Evolutionary conservation across 2,113 vertebrate species (phyloP), one percentile per base, ranked within the genome.

Genomic region (Arothron firmamentum): DNA sequence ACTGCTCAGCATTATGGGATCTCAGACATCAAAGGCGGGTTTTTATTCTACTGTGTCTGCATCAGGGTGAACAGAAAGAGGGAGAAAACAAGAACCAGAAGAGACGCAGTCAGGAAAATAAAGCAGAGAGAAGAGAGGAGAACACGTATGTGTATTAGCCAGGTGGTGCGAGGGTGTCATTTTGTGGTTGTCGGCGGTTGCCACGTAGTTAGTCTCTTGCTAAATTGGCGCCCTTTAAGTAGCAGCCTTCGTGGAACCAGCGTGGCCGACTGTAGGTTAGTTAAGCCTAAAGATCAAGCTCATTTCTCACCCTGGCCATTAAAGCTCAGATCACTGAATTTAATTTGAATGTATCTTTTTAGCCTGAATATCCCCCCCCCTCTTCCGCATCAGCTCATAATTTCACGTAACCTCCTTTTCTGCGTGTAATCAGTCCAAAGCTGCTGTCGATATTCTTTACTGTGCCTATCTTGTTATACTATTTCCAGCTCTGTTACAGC

Each of bases 251-350:
- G 77, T 89, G 88, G 88, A 84, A 87, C 81, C 64, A 45, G 62
- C 16, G 57, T 45, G 69, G 63, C 59, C 74, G 74, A 75, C 52
- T 82, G 65, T 64, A 67, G 77, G 78, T 82, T 82, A 79, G 79
- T 74, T 88, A 74, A 59, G 76, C 12, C 67, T 84, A 88, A 90
- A 90, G 86, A 90, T 89, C 88, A 89, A 75, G 71, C 87, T 85
- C 87, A 90, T 92, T 88, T 72, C 85, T 91, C 89, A 90, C 41
- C 48, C 9, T 15, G 72, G 74, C 86, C 88, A 83, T 89, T 89
- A 89, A 85, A 84, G 62, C 64, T 52, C 65, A 53, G 65, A 62
- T 66, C 74, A 64, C 23, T 61, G 86, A 80, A 83, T 84, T 84
- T 78, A 82, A 74, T 78, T 65, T 71, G 34, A 38, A 38, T 38